Base-by-base conservation (phyloP, 2,888 invertebrate species). In the Pheosia tremula region DNA sequence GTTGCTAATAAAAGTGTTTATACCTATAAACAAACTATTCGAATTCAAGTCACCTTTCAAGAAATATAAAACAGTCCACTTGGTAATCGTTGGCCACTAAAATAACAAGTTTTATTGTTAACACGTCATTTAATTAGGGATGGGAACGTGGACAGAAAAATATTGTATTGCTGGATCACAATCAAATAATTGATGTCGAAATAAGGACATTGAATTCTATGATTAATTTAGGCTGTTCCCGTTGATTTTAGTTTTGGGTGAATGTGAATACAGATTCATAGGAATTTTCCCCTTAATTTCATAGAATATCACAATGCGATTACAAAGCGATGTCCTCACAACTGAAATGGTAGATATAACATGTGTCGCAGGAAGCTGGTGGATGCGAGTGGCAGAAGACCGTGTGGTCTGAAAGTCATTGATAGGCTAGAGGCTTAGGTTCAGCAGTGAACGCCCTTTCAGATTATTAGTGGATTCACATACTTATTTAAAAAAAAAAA, bases 1-100 rank as follows among this genome's bases (percentile, higher is more conserved):
- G 88, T 87, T 84, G 85, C 81, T 80, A 88, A 89, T 91, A 87
- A 91, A 88, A 83, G 74, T 75, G 78, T 88, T 87, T 87, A 84
- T 85, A 76, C 68, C 78, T 75, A 82, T 82, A 86, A 85, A 83
- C 72, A 72, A 77, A 82, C 79, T 69, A 88, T 89, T 89, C 74
- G 70, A 57, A 91, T 89, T 83, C 88, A 76, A 81, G 81, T 84
- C 88, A 84, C 82, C 66, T 69, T 69, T 67, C 69, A 72, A 74
- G 79, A 81, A 81, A 80, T 83, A 80, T 84, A 82, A 85, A 85
- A 78, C 72, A 70, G 71, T 75, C 78, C 78, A 81, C 73, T 78
- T 78, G 72, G 81, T 84, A 84, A 88, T 83, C 80, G 81, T 76
- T 72, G 66, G 72, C 73, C 66, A 81, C 78, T 88, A 86, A 88